phyloP scores from a whole-genome alignment of 2,888 invertebrate species.

The Lepidonotus clava region DNA sequence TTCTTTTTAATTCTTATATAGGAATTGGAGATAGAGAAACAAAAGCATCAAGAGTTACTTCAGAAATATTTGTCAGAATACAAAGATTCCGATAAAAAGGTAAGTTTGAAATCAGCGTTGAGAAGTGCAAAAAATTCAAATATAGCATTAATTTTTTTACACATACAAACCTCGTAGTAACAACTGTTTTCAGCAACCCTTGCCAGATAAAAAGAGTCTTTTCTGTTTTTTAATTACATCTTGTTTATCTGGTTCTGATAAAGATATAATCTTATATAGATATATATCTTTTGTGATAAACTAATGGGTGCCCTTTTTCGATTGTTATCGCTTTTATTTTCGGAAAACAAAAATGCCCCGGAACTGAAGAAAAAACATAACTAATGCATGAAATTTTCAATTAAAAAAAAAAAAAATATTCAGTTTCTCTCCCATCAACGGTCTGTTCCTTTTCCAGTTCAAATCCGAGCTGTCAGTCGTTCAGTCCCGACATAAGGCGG shows the following conservation, averaged over 20 bases:
- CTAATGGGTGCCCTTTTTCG: too few relatives aligned
- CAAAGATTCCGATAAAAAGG: conserved; percentile 72
- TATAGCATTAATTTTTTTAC: neutral
- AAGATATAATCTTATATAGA: too few relatives aligned
- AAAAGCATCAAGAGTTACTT: conserved; percentile 76
- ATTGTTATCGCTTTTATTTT: too few relatives aligned
- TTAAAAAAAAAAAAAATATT: too few relatives aligned
- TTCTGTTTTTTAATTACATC: too few relatives aligned
- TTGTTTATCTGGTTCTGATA: too few relatives aligned
- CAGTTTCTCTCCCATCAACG: too few relatives aligned
- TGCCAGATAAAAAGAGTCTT: neutral
- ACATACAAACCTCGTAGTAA: neutral
- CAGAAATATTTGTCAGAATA: conserved; percentile 72
- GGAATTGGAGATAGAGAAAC: conserved; percentile 78
- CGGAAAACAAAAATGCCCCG: too few relatives aligned
- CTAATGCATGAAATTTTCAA: neutral
- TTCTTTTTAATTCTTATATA: conserved; percentile 56
- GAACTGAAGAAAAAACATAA: neutral
- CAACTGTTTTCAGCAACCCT: neutral
- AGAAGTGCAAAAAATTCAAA: neutral
- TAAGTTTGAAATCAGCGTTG: conserved; percentile 54
- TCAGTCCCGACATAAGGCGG: conserved; percentile 66
- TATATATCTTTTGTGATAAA: too few relatives aligned
- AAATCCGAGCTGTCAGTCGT: conserved; percentile 66
- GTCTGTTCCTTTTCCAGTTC: conserved; percentile 67